Evolutionary conservation across 2,797 vertebrate genomes (phyloP), one percentile per base, ranked within the genome.

Genomic region (Pterois miles): DNA sequence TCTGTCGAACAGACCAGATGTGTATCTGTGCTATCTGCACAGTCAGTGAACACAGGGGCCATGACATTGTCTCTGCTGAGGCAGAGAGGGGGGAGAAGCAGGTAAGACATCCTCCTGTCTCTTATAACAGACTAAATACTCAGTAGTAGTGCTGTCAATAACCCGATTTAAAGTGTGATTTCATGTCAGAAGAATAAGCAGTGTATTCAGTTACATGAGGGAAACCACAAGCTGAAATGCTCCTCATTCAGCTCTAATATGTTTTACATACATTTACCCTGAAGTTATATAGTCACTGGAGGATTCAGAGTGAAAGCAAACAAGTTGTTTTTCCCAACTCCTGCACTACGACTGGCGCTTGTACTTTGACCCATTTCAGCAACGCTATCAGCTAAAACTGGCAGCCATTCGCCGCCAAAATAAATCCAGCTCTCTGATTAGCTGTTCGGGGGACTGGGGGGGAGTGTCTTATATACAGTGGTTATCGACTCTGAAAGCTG

Each of bases 1-100:
- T 96, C 91, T 96, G 96, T 74, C 91, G 94, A 33, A 95, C 92
- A 0, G 96, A 96, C 59, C 94, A 96, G 88, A 94, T 95, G 91
- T 95, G 94, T 36, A 93, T 97, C 86, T 96, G 96, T 46, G 89
- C 92, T 7, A 65, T 94, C 76, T 96, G 96, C 72, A 92, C 95
- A 3, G 93, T 94, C 88, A 95, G 93, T 31, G 95, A 95, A 20
- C 95, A 96, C 91, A 89, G 81, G 63, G 93, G 94, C 78, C 95
- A 96, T 1, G 93, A 96, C 79, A 88, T 94, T 0, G 84, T 95
- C 67, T 92, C 95, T 0, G 90, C 95, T 38, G 94, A 95, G 80
- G 93, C 95, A 2, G 96, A 96, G 82, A 91, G 94, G 2, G 73
- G 90, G 0, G 89, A 88, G 89, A 94, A 93, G 66, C 95, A 96